phyloP scores from a whole-genome alignment of 2,113 vertebrate genomes.

The Sorex fumeus region DNA sequence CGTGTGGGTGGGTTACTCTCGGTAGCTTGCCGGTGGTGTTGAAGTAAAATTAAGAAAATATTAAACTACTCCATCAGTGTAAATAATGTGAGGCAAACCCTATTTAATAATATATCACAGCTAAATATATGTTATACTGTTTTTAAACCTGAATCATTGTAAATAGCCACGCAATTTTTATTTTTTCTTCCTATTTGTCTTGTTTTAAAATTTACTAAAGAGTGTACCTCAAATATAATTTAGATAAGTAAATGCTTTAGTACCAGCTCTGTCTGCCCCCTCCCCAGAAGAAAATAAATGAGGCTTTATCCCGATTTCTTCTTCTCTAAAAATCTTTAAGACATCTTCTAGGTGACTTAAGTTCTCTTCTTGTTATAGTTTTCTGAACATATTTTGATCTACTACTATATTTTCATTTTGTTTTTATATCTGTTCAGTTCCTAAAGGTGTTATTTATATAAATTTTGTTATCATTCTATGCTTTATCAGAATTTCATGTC shows the following conservation, averaged over 20 bases:
- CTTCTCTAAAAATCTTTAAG: not conserved
- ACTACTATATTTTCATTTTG: not conserved
- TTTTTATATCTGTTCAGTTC: too few relatives aligned
- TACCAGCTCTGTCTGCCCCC: not conserved
- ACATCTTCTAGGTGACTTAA: not conserved
- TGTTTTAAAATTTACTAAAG: conserved; percentile 21
- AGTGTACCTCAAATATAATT: not conserved
- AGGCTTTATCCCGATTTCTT: not conserved
- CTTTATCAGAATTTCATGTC: not conserved
- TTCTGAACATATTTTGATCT: conserved; percentile 4
- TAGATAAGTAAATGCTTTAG: not conserved
- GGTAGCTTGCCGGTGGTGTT: too few relatives aligned
- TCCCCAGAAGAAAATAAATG: not conserved
- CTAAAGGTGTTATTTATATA: too few relatives aligned
- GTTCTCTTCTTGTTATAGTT: not conserved
- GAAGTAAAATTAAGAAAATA: not conserved
- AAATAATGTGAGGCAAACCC: not conserved
- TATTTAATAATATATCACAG: not conserved
- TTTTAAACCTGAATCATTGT: conserved; percentile 14
- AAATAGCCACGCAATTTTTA: not conserved
- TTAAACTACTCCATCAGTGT: not conserved
- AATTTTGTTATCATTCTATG: too few relatives aligned
- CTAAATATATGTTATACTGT: not conserved
- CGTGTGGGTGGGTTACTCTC: too few relatives aligned
- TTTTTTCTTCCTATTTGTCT: not conserved